Conservation (phyloP, 2,888 invertebrate species). For the Neoitamus cyanurus region DNA sequence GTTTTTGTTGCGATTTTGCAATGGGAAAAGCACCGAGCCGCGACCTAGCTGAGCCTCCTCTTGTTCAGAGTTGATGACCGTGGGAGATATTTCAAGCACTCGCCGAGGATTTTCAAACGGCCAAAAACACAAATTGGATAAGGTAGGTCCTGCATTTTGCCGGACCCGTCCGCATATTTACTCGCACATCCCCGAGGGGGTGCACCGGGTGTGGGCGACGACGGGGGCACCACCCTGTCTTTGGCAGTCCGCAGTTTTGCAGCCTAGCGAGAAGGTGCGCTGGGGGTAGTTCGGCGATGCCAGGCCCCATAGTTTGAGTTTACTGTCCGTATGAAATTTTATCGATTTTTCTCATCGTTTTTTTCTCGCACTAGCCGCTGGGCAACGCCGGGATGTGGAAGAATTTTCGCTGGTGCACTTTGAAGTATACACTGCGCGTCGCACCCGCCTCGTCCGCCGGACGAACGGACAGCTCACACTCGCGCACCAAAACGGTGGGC, state of each 20-base stretch:
- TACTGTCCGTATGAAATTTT: conserved; percentile 50
- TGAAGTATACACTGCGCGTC: neutral
- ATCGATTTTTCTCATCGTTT: conserved; percentile 49
- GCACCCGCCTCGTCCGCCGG: no score
- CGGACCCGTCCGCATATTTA: conserved; percentile 36
- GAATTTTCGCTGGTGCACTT: conserved; percentile 38
- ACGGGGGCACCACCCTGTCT: neutral
- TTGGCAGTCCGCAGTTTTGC: conserved; percentile 11
- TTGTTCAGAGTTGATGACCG: conserved; percentile 44
- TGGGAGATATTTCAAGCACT: conserved; percentile 51
- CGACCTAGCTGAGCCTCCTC: conserved; percentile 39
- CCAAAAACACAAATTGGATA: conserved; percentile 53
- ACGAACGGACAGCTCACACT: neutral
- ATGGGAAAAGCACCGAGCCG: conserved; percentile 37
- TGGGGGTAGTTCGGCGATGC: neutral
- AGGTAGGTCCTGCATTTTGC: conserved; percentile 49
- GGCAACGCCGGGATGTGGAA: neutral
- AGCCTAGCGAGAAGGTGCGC: neutral
- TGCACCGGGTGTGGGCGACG: neutral
- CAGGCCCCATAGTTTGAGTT: conserved; percentile 46
- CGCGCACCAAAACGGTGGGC: neutral
- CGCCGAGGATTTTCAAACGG: conserved; percentile 51
- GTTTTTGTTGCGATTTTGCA: conserved; percentile 41
- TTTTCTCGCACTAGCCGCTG: conserved; percentile 42
- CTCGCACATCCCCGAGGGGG: neutral